A percentile compares a stretch with the other conserved stretches of the same genome.
These are phyloP conservation scores for Charadrius vociferus DNA, from an alignment of 2,113 vertebrate genomes.

Conservation along the genomic window DNA sequence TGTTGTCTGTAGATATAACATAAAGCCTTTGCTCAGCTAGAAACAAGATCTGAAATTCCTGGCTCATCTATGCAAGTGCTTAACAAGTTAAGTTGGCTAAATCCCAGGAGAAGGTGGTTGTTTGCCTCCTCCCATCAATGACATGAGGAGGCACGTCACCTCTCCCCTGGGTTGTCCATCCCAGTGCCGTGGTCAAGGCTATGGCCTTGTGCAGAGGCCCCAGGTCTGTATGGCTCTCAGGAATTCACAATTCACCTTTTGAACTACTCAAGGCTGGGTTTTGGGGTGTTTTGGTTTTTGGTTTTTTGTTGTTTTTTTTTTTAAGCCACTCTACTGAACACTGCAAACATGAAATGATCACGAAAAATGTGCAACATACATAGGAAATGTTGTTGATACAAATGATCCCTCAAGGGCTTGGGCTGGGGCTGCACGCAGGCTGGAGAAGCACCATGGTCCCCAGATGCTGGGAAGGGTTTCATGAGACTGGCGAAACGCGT, in stretches of 20 bases:
- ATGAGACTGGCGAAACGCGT: fast-evolving
- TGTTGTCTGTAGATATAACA: not conserved
- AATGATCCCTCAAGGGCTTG: too few relatives aligned
- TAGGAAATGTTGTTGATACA: not conserved
- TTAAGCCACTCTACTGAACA: too few relatives aligned
- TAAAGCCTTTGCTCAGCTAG: not conserved
- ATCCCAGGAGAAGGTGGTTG: not conserved
- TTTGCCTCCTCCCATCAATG: too few relatives aligned
- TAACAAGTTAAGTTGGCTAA: not conserved
- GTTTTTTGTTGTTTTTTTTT: not conserved
- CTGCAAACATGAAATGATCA: not conserved
- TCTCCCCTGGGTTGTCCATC: not conserved
- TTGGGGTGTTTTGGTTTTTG: not conserved
- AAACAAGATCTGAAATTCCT: not conserved
- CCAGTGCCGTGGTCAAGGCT: not conserved
- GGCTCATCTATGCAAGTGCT: not conserved
- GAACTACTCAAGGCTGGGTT: not conserved
- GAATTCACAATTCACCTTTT: not conserved
- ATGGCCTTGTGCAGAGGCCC: not conserved
- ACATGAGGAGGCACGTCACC: fast-evolving
- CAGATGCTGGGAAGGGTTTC: not conserved
- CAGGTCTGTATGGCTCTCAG: not conserved
- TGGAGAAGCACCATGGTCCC: not conserved
- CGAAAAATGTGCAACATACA: not conserved
- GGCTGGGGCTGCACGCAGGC: not conserved